Conservation (phyloP, 2,888 invertebrate genomes). For the Osmoderma eremita region DNA sequence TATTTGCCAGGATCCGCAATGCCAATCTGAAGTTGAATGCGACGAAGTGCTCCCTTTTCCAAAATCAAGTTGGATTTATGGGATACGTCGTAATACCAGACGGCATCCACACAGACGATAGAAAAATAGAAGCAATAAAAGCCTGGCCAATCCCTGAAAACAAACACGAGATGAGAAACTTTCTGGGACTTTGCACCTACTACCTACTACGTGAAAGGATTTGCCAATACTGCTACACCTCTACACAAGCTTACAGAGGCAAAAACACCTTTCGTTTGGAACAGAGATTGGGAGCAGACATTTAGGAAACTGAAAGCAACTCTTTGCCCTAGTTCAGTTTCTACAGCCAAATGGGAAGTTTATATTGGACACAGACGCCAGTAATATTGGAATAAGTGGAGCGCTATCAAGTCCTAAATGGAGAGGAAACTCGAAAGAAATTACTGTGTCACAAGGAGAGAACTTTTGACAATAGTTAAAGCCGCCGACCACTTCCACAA, state of each 20-base stretch:
- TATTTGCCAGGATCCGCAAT: too few relatives aligned
- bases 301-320: conserved; percentile 41
- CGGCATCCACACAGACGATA: conserved; percentile 28
- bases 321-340: too few relatives aligned
- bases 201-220: conserved; percentile 44
- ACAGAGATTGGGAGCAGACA: too few relatives aligned
- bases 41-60: conserved; percentile 36
- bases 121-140: conserved; percentile 30
- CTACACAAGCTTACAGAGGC: too few relatives aligned
- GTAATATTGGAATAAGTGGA: conserved; percentile 37
- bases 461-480: conserved; percentile 51
- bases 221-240: conserved; percentile 45
- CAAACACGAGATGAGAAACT: too few relatives aligned
- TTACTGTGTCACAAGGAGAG: conserved; percentile 50
- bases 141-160: conserved; percentile 46
- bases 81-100: too few relatives aligned
- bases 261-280: too few relatives aligned
- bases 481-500: conserved; percentile 52
- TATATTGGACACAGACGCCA: conserved; percentile 38
- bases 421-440: conserved; percentile 46
- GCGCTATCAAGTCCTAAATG: conserved; percentile 38
- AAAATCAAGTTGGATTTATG: conserved; percentile 37
- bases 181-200: too few relatives aligned
- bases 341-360: too few relatives aligned
- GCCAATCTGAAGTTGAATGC: conserved; percentile 6